Conservation (phyloP, 2,888 invertebrate genomes). For the Creontiades dilutus region DNA sequence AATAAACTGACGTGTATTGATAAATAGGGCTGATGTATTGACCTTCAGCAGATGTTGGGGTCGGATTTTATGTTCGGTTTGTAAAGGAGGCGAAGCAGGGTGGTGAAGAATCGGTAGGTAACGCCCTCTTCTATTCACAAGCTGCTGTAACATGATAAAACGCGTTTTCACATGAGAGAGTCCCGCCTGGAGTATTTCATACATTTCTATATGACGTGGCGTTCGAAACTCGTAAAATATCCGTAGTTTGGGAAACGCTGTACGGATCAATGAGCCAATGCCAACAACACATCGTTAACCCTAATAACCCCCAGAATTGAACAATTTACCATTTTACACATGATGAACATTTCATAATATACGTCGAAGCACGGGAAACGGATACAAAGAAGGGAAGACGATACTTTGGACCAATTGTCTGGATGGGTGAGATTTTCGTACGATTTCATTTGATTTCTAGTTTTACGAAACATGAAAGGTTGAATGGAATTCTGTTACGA, state of each 20-base stretch:
- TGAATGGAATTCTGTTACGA: no score
- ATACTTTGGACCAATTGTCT: no score
- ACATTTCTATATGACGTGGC: neutral
- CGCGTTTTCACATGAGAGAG: conserved; percentile 4
- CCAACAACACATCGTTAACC: neutral
- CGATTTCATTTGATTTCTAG: no score
- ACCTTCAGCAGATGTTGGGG: conserved; percentile 4
- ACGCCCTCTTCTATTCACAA: conserved; percentile 4
- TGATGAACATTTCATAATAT: no score
- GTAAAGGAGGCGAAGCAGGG: conserved; percentile 7
- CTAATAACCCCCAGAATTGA: conserved; percentile 12
- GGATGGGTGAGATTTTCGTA: no score
- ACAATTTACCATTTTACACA: neutral
- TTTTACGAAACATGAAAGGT: no score
- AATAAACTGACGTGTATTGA: conserved; percentile 38
- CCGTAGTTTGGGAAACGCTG: neutral
- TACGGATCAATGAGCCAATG: neutral
- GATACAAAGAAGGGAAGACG: no score
- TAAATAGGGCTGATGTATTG: conserved; percentile 23
- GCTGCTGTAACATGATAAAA: neutral
- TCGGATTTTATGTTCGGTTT: conserved; percentile 2
- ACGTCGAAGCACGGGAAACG: no score
- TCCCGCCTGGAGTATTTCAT: neutral
- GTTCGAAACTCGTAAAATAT: neutral
- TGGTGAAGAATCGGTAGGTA: neutral